Conservation (phyloP, 2,113 vertebrate species). For the Chauna torquata region DNA sequence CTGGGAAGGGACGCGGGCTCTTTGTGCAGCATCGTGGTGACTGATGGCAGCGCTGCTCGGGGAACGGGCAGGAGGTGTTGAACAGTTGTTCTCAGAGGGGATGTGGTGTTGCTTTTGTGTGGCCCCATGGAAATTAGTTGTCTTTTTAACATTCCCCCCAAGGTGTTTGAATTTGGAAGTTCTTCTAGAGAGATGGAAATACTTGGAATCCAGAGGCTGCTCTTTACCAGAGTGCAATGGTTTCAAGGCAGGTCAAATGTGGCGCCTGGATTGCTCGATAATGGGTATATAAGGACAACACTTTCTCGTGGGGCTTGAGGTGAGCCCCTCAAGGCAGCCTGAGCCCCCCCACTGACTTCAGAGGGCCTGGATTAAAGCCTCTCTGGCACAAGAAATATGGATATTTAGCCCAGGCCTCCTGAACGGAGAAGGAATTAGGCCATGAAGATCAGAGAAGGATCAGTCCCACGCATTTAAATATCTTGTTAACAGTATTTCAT, state of each 20-base stretch:
- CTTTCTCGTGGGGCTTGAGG: not conserved
- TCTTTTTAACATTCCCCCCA: rapidly evolving
- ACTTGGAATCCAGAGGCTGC: not conserved
- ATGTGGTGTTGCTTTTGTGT: not conserved
- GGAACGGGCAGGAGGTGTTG: not conserved
- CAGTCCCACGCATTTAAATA: not conserved
- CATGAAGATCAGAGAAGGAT: not conserved
- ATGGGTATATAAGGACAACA: not conserved
- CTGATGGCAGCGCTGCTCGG: not conserved
- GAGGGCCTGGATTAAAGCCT: not conserved
- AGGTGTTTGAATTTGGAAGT: not conserved
- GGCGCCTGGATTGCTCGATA: not conserved
- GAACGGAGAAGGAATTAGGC: not conserved
- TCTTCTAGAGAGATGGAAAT: not conserved
- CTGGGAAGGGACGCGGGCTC: not conserved
- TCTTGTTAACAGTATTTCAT: not conserved
- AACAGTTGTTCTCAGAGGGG: not conserved
- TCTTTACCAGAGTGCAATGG: not conserved
- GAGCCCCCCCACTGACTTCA: not conserved
- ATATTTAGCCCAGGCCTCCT: not conserved
- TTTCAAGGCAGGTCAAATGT: not conserved
- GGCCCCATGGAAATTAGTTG: not conserved
- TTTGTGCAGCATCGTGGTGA: not conserved
- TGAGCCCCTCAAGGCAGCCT: not conserved
- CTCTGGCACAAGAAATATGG: not conserved